These are phyloP conservation scores for Parasteatoda tepidariorum DNA, from an alignment of 1,140 invertebrate species.

Conservation along the genomic window DNA sequence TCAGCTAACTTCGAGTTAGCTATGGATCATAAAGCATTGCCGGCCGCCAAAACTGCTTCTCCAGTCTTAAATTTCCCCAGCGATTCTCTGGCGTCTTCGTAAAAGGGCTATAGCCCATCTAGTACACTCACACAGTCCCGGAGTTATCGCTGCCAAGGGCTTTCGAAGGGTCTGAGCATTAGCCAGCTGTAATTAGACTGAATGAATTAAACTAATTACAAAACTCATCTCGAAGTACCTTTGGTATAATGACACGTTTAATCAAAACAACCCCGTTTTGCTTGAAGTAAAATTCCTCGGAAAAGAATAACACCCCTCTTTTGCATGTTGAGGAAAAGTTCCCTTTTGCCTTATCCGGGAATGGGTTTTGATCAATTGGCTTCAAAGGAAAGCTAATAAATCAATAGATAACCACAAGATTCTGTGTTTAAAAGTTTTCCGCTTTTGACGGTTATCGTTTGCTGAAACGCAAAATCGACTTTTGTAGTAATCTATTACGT, in stretches of 20 bases:
- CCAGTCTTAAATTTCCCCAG: constrained; percentile 30
- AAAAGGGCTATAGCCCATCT: not conserved
- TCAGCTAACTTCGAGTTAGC: not conserved
- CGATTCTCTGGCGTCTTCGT: not conserved
- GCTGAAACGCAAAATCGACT: too few species aligned
- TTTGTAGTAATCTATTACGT: too few species aligned
- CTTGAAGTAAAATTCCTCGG: not conserved
- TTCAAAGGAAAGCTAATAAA: not conserved
- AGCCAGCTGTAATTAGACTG: constrained; percentile 26
- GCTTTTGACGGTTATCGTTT: not conserved
- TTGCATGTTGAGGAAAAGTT: too few species aligned
- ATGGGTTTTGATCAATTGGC: not conserved
- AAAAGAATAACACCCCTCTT: not conserved
- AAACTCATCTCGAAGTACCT: constrained; percentile 47
- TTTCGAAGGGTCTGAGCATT: not conserved
- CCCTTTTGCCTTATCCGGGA: not conserved
- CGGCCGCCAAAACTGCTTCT: not conserved
- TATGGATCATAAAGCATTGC: constrained; percentile 39
- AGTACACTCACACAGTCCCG: not conserved
- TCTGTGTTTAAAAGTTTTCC: not conserved
- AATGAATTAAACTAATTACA: constrained; percentile 55
- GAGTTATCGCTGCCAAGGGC: not conserved
- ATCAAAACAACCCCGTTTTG: constrained; percentile 14
- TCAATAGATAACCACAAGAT: not conserved
- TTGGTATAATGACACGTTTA: constrained; percentile 51